Conservation (phyloP, 2,888 invertebrate genomes). For the Acleris emargana region DNA sequence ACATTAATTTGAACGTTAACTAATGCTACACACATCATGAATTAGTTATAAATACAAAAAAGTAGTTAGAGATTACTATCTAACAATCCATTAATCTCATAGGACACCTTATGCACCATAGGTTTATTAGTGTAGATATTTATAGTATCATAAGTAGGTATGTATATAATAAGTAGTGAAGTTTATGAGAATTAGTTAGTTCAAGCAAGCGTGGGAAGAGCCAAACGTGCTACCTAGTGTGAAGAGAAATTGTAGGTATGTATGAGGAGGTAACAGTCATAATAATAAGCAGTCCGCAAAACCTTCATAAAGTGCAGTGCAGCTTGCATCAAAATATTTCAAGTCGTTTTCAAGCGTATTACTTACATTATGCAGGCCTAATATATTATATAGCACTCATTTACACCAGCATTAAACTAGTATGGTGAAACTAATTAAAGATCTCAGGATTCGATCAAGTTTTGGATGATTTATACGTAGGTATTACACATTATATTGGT, state of each 20-base stretch:
- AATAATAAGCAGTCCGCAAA: conserved; percentile 33
- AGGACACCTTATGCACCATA: conserved; percentile 71
- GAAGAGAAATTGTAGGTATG: conserved; percentile 37
- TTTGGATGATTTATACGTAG: conserved; percentile 30
- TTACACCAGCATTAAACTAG: conserved; percentile 69
- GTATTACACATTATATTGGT: neutral
- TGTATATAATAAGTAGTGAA: conserved; percentile 38
- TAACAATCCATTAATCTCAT: conserved; percentile 62
- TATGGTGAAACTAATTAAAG: conserved; percentile 52
- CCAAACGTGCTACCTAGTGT: conserved; percentile 49
- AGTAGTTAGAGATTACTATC: conserved; percentile 49
- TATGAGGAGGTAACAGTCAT: conserved; percentile 13
- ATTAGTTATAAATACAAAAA: conserved; percentile 53
- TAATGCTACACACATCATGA: conserved; percentile 49
- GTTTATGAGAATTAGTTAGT: conserved; percentile 44
- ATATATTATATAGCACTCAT: conserved; percentile 70
- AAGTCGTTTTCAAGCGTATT: conserved; percentile 39
- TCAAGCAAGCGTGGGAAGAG: conserved; percentile 54
- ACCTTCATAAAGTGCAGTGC: conserved; percentile 44
- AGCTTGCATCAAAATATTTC: conserved; percentile 29
- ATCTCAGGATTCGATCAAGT: conserved; percentile 47
- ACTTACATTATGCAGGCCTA: too few species aligned
- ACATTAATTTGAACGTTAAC: conserved; percentile 44
- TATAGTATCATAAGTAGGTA: neutral
- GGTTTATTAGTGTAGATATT: conserved; percentile 54